Conservation (phyloP, 2,113 vertebrate species). For the Chascanopsetta lugubris region DNA sequence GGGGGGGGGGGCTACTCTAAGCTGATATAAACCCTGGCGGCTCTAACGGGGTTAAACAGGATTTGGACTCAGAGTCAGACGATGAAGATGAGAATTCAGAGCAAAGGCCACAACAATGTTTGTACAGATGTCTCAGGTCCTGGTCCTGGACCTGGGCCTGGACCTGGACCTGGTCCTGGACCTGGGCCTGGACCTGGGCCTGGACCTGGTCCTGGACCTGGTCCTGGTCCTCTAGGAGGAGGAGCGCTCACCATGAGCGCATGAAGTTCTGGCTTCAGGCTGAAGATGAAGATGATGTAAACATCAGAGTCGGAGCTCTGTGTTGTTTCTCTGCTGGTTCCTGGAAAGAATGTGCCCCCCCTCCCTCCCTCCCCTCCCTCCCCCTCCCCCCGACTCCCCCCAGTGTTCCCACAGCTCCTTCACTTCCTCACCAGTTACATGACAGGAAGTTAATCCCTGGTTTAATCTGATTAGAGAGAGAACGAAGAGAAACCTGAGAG, state of each 20-base stretch:
- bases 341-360: background rate
- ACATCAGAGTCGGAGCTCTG: background rate
- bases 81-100: slow-evolving; percentile 22
- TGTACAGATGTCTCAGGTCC: slow-evolving; percentile 57
- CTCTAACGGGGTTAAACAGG: slow-evolving; percentile 20
- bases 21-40: slow-evolving; percentile 48
- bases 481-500: too few species aligned
- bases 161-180: background rate
- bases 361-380: background rate
- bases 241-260: too few species aligned
- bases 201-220: too few species aligned
- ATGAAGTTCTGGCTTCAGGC: too few species aligned
- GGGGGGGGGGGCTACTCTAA: slow-evolving; percentile 41
- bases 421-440: background rate
- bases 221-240: too few species aligned
- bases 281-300: too few species aligned
- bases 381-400: too few species aligned
- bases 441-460: background rate
- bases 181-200: too few species aligned
- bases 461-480: background rate
- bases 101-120: slow-evolving; percentile 45
- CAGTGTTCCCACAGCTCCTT: background rate
- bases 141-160: too few species aligned
- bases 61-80: slow-evolving; percentile 20
- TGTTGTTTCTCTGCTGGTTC: background rate